A percentile compares a stretch with the other conserved stretches of the same genome.
Evolutionary conservation across 2,888 invertebrate species (phyloP).

Genomic region (Philereme transversata): DNA sequence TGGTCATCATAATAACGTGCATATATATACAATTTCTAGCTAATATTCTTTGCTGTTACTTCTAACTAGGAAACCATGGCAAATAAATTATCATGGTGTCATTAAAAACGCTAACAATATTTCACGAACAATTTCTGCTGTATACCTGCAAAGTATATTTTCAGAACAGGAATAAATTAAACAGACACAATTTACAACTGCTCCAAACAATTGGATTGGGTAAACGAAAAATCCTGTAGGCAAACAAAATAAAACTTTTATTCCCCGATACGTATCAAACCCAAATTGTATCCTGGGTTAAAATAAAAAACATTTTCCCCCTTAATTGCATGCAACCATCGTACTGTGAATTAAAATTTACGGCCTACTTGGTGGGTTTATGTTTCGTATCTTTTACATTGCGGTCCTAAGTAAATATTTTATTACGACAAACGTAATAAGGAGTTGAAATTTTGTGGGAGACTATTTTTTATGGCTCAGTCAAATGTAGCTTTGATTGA

Average conservation of each 20-base stretch:
- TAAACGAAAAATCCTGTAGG: conserved; percentile 10
- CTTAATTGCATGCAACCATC: conserved; percentile 45
- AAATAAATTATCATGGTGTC: no score
- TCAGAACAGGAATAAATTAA: not conserved
- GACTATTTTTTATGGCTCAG: conserved; percentile 34
- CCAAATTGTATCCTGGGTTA: conserved; percentile 14
- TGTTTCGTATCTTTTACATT: conserved; percentile 40
- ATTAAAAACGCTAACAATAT: no score
- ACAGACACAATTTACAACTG: not conserved
- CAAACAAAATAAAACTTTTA: conserved; percentile 23
- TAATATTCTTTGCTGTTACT: no score
- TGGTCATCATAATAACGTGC: no score
- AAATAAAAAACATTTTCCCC: conserved; percentile 21
- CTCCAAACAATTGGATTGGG: conserved; percentile 11
- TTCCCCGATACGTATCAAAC: conserved; percentile 25
- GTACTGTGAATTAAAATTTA: conserved; percentile 43
- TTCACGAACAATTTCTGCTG: no score
- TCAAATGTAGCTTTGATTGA: conserved; percentile 9
- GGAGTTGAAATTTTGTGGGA: conserved; percentile 41
- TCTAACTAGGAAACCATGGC: no score
- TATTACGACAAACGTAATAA: conserved; percentile 46
- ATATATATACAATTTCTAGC: no score
- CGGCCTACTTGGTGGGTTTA: conserved; percentile 35
- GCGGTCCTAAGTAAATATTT: conserved; percentile 52
- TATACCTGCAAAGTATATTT: not conserved